Evolutionary conservation across 2,888 invertebrate species (phyloP).

Genomic region (Podabrus alpinus): DNA sequence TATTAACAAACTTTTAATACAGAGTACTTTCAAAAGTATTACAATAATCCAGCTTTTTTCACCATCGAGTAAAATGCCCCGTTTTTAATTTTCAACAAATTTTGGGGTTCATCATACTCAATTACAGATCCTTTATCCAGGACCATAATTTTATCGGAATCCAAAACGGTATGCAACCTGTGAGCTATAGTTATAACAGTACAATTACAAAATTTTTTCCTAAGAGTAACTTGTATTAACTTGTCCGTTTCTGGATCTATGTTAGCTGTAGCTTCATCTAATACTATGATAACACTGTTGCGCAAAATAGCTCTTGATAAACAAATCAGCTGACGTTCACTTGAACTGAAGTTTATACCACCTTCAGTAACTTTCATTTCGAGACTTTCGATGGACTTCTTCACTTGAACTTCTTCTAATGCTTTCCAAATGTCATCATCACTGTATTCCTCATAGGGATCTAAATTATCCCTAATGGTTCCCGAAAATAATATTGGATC

Average conservation of each 20-base stretch:
- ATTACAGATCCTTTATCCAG: constrained; percentile 74
- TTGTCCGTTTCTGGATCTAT: constrained; percentile 76
- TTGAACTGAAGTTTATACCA: constrained; percentile 49
- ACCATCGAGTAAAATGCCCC: constrained; percentile 69
- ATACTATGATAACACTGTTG: constrained; percentile 43
- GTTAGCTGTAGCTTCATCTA: constrained; percentile 77
- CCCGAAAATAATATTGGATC: constrained; percentile 57
- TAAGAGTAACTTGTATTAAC: constrained; percentile 75
- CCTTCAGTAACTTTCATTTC: constrained; percentile 72
- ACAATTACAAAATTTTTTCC: constrained; percentile 71
- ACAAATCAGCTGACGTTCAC: constrained; percentile 69
- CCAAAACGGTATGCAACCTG: constrained; percentile 80
- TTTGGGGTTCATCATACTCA: constrained; percentile 76
- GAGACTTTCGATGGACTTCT: constrained; percentile 66
- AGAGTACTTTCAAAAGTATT: neutral
- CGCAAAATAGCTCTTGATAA: constrained; percentile 65
- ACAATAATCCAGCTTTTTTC: constrained; percentile 69
- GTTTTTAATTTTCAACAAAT: constrained; percentile 62
- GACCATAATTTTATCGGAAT: constrained; percentile 78
- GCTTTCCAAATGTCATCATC: constrained; percentile 82
- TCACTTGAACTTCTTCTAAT: constrained; percentile 77
- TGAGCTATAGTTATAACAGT: constrained; percentile 83
- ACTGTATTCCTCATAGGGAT: constrained; percentile 78
- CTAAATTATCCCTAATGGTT: constrained; percentile 82
- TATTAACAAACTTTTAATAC: neutral